Evolutionary conservation across 2,888 invertebrate species (phyloP).

Genomic region (Campoplex nolae): DNA sequence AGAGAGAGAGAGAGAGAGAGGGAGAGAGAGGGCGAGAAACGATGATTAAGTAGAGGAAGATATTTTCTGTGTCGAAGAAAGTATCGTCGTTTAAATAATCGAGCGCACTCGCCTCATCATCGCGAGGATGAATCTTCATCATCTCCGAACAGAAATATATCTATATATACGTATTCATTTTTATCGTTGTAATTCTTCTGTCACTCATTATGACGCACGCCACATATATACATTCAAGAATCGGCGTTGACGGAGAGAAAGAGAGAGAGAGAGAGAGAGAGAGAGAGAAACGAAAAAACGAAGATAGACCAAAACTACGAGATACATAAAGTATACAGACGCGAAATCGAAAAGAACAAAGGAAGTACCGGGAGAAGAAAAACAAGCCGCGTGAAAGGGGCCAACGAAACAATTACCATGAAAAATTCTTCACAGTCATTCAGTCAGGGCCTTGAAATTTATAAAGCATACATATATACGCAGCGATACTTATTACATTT

Average conservation of each 20-base stretch:
- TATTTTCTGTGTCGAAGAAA: slow-evolving; percentile 77
- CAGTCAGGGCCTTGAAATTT: slow-evolving; percentile 17
- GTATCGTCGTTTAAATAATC: slow-evolving; percentile 72
- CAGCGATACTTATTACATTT: not conserved
- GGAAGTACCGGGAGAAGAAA: slow-evolving; percentile 7
- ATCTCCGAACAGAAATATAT: slow-evolving; percentile 28
- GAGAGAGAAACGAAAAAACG: not conserved
- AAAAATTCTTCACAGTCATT: slow-evolving; percentile 39
- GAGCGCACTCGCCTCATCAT: slow-evolving; percentile 57
- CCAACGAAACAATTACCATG: slow-evolving; percentile 53
- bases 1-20: slow-evolving; percentile 8
- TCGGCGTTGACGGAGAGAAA: not conserved
- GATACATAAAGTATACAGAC: slow-evolving; percentile 1
- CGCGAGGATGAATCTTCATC: slow-evolving; percentile 54
- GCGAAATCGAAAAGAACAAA: slow-evolving; percentile 43
- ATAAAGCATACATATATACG: not conserved
- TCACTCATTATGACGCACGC: slow-evolving; percentile 21
- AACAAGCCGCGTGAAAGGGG: slow-evolving; percentile 49
- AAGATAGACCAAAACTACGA: slow-evolving; percentile 2
- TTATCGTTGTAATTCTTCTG: slow-evolving; percentile 33
- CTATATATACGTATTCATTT: slow-evolving; percentile 12
- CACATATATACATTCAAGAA: not conserved
- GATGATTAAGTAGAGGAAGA: slow-evolving; percentile 38
- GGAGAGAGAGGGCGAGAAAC: slow-evolving; percentile 29
- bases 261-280: not conserved